These are phyloP conservation scores for Echiichthys vipera DNA, from an alignment of 2,797 vertebrate genomes.

Conservation along the genomic window DNA sequence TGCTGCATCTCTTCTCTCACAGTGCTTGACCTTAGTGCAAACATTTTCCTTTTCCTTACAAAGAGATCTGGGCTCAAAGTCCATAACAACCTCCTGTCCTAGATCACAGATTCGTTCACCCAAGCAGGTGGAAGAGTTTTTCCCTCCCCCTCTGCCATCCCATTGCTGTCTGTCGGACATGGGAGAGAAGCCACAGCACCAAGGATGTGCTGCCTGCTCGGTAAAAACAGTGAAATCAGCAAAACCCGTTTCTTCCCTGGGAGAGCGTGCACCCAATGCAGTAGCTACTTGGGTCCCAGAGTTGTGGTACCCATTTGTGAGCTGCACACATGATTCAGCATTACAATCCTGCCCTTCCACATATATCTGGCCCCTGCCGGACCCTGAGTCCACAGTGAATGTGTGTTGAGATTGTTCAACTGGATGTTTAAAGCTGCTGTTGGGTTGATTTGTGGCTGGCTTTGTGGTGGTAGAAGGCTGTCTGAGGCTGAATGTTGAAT, in stretches of 20 bases:
- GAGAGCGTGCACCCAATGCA: constrained; percentile 26
- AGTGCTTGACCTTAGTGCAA: constrained; percentile 53
- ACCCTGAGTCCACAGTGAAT: constrained; percentile 43
- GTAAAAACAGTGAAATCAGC: constrained; percentile 89
- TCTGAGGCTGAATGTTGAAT: constrained; percentile 71
- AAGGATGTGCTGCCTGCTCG: constrained; percentile 71
- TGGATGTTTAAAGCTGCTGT: constrained; percentile 67
- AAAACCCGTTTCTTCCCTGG: constrained; percentile 84
- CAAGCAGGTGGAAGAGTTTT: constrained; percentile 74
- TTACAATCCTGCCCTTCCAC: constrained; percentile 72
- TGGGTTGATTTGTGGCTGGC: constrained; percentile 81
- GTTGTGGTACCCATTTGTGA: constrained; percentile 86
- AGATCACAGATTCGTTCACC: constrained; percentile 59
- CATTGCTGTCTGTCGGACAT: constrained; percentile 46
- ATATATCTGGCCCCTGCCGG: constrained; percentile 60
- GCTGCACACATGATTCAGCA: constrained; percentile 80
- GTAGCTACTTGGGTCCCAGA: constrained; percentile 71
- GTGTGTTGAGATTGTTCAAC: constrained; percentile 67
- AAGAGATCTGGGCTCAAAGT: constrained; percentile 60
- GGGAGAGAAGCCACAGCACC: constrained; percentile 76
- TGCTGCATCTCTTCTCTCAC: constrained; percentile 54
- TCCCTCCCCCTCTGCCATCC: constrained; percentile 64
- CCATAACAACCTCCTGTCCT: constrained; percentile 40
- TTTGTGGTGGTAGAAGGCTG: constrained; percentile 77
- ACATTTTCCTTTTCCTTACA: constrained; percentile 52